Evolutionary conservation across 1,140 invertebrate genomes (phyloP).

Genomic region (Reticulitermes speratus): DNA sequence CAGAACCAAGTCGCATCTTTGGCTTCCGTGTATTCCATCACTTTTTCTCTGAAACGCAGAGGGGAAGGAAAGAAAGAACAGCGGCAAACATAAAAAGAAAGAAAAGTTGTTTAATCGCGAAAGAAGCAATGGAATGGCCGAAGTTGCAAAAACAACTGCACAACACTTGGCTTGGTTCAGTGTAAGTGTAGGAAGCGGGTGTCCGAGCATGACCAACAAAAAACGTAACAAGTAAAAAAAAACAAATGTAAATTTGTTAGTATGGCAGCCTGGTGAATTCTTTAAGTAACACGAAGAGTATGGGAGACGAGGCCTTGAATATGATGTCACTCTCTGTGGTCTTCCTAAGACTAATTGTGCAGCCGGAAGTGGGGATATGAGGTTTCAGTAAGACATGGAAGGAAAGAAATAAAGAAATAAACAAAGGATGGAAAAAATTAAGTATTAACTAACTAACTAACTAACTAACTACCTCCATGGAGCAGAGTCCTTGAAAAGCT

Average conservation of each 20-base stretch:
- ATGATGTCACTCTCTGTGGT: background rate
- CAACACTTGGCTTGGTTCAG: background rate
- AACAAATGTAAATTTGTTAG: background rate
- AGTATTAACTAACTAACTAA: no score
- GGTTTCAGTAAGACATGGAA: background rate
- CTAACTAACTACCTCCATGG: no score
- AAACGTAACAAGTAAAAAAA: background rate
- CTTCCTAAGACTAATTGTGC: background rate
- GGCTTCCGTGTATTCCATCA: background rate
- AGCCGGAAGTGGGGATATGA: background rate
- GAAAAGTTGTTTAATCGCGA: background rate
- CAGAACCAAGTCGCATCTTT: background rate
- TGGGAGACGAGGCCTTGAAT: background rate
- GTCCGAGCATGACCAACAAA: background rate
- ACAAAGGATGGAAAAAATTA: background rate
- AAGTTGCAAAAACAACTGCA: background rate
- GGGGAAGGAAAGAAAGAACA: background rate
- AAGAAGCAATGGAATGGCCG: background rate
- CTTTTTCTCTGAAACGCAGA: background rate
- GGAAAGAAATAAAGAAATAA: background rate
- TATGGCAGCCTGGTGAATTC: background rate
- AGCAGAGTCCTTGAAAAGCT: no score
- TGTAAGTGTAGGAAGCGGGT: background rate
- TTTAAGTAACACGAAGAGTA: no score
- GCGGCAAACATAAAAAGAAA: background rate